A percentile compares a stretch with the other conserved stretches of the same genome.
phyloP scores from a whole-genome alignment of 2,797 vertebrate species.

The Rallus crepitans region DNA sequence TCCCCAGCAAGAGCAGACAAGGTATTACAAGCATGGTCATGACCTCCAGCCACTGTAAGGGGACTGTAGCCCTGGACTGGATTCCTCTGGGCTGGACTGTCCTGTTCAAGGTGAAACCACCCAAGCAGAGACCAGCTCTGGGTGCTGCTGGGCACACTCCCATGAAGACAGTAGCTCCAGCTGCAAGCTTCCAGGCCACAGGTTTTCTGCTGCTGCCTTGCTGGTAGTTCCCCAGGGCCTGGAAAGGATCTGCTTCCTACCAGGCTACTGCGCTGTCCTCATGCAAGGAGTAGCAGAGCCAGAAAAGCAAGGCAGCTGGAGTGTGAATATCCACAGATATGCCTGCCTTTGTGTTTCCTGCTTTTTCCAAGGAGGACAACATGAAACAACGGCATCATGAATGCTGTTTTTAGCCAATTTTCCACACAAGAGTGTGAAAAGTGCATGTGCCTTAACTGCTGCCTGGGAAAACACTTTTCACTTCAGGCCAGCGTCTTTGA shows the following conservation, averaged over 20 bases:
- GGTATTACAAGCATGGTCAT: accelerated
- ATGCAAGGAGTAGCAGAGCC: background rate
- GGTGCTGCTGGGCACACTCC: background rate
- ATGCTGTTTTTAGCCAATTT: background rate
- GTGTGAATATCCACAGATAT: background rate
- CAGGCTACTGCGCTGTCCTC: background rate
- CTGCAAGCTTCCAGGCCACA: background rate
- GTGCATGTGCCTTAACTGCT: background rate
- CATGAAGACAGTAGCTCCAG: background rate
- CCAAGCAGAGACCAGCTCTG: background rate
- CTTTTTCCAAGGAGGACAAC: background rate
- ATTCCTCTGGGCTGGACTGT: background rate
- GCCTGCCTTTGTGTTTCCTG: background rate
- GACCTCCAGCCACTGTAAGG: background rate
- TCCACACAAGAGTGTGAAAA: background rate
- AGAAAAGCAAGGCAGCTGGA: background rate
- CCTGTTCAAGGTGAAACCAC: background rate
- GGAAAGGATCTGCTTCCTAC: background rate
- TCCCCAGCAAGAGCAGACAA: background rate
- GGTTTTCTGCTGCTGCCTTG: accelerated
- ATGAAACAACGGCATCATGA: background rate
- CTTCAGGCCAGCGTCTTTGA: background rate
- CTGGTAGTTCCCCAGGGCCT: accelerated
- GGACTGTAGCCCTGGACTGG: background rate
- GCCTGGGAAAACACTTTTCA: background rate